Conservation (phyloP, 2,797 vertebrate species). For the Microcaecilia unicolor region DNA sequence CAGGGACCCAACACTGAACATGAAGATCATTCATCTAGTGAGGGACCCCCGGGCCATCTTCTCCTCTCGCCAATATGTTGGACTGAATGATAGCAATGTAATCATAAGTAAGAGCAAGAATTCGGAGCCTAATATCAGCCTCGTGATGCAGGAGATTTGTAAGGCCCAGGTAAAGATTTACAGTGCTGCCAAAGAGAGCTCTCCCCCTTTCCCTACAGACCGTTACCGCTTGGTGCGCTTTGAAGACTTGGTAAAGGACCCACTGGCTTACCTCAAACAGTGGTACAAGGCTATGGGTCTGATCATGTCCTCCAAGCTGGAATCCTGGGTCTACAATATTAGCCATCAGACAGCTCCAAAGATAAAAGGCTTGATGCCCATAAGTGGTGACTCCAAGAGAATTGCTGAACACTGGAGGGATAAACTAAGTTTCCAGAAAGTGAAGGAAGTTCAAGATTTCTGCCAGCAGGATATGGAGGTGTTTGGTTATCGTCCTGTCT, state of each 20-base stretch:
- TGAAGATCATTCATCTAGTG: slow-evolving; percentile 3
- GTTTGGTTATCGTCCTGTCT: slow-evolving; percentile 4
- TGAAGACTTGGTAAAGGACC: slow-evolving; percentile 64
- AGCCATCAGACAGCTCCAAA: slow-evolving; percentile 46
- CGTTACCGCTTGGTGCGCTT: slow-evolving; percentile 65
- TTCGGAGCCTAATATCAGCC: background rate
- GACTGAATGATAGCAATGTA: background rate
- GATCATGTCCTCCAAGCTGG: slow-evolving; percentile 46
- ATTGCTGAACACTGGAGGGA: slow-evolving; percentile 63
- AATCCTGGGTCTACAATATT: slow-evolving; percentile 56
- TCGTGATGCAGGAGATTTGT: background rate
- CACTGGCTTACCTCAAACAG: slow-evolving; percentile 45
- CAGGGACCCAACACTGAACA: background rate
- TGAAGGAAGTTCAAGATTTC: slow-evolving; percentile 53
- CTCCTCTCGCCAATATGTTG: background rate
- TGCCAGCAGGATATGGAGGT: slow-evolving; percentile 25
- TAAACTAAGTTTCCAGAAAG: slow-evolving; percentile 52
- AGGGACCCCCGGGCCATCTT: slow-evolving; percentile 3
- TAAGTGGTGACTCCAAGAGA: slow-evolving; percentile 53
- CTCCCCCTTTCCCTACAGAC: too few species aligned
- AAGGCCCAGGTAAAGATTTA: too few species aligned
- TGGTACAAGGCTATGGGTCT: slow-evolving; percentile 61
- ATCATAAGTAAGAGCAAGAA: slow-evolving; percentile 36
- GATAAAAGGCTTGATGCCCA: slow-evolving; percentile 52
- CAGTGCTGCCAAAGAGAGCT: background rate